Evolutionary conservation across 2,888 invertebrate species (phyloP).

Genomic region (Tetrapedia diversipes): DNA sequence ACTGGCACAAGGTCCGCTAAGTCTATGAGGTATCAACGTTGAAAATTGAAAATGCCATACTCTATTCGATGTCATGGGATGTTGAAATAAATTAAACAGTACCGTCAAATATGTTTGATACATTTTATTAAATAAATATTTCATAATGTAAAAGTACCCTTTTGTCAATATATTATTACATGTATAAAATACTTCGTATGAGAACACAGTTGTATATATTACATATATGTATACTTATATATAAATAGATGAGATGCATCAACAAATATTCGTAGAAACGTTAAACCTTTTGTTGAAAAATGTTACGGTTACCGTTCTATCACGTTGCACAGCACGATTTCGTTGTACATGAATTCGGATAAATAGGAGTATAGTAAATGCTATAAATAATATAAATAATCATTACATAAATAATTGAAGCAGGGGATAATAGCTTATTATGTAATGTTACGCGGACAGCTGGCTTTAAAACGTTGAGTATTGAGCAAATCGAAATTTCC

Average conservation of each 20-base stretch:
- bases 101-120: neutral
- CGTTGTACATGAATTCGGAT: neutral
- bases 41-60: too few relatives aligned
- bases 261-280: neutral
- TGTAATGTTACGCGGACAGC: conserved; percentile 13
- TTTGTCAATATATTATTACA: neutral
- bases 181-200: neutral
- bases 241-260: neutral
- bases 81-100: neutral
- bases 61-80: too few relatives aligned
- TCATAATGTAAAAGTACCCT: too few relatives aligned
- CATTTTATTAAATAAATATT: neutral
- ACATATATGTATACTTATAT: too few relatives aligned
- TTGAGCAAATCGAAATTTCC: conserved; percentile 56
- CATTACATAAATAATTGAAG: conserved; percentile 27
- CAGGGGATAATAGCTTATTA: conserved; percentile 36
- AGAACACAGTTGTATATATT: neutral
- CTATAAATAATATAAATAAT: neutral
- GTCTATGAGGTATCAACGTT: too few relatives aligned
- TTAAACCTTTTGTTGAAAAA: neutral
- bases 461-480: conserved; percentile 24
- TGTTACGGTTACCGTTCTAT: neutral
- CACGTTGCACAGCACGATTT: neutral
- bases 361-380: conserved; percentile 11
- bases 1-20: too few relatives aligned